phyloP scores from a whole-genome alignment of 2,888 invertebrate genomes.

The Campoplex capitator region DNA sequence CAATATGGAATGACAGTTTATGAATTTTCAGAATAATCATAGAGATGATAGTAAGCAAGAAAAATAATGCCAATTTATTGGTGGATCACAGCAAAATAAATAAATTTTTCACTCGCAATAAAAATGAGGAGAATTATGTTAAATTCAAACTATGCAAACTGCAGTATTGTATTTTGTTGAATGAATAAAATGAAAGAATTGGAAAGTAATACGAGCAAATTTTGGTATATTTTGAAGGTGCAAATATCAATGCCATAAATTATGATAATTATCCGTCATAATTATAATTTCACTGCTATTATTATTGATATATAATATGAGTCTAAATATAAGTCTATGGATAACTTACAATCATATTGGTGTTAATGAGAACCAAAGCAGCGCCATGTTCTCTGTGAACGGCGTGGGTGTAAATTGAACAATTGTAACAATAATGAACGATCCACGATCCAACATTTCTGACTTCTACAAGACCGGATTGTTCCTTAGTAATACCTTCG shows the following conservation, averaged over 20 bases:
- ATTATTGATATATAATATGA: not conserved
- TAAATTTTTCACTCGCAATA: not conserved
- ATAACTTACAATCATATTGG: conserved; percentile 87
- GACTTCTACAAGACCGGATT: conserved; percentile 87
- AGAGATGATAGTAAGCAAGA: too few relatives aligned
- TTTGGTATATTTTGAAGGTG: not conserved
- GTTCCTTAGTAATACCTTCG: conserved; percentile 86
- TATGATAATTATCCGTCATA: not conserved
- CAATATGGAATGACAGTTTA: too few relatives aligned
- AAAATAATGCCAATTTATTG: too few relatives aligned
- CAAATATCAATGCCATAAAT: not conserved
- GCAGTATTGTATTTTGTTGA: not conserved
- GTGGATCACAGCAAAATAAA: too few relatives aligned
- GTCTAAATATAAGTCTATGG: conserved; percentile 6
- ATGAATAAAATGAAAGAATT: not conserved
- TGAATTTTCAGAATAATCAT: too few relatives aligned
- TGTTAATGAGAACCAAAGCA: conserved; percentile 86
- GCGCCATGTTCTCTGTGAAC: conserved; percentile 86
- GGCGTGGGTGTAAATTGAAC: conserved; percentile 88
- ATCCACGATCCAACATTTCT: conserved; percentile 87
- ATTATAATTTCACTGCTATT: not conserved
- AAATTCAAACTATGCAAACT: not conserved
- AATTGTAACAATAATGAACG: conserved; percentile 88
- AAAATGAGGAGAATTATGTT: not conserved
- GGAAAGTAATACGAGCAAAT: not conserved